Conservation (phyloP, 2,797 vertebrate genomes). For the Anabas testudineus region DNA sequence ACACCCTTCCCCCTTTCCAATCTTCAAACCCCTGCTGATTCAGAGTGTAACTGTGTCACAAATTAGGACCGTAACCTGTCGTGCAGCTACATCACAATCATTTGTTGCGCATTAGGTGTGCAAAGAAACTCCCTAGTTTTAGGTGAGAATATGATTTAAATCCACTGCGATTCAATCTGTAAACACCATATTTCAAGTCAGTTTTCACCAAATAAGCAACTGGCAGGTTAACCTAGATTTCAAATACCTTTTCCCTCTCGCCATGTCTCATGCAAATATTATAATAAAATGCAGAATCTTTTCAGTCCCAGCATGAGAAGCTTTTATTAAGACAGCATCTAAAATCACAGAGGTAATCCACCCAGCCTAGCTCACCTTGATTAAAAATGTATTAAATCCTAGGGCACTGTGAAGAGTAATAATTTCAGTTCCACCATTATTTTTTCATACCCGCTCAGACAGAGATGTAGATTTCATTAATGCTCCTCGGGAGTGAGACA, state of each 20-base stretch:
- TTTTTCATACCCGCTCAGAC: constrained; percentile 82
- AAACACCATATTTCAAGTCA: constrained; percentile 45
- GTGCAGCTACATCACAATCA: constrained; percentile 54
- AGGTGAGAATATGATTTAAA: constrained; percentile 45
- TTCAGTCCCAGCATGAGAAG: constrained; percentile 72
- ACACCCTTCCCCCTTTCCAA: constrained; percentile 68
- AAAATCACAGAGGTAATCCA: constrained; percentile 79
- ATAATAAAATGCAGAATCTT: constrained; percentile 69
- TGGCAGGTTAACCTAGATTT: constrained; percentile 67
- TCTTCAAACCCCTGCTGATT: constrained; percentile 63
- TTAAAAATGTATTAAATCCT: constrained; percentile 86
- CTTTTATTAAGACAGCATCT: constrained; percentile 81
- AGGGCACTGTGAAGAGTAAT: constrained; percentile 84
- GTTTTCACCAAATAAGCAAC: constrained; percentile 58
- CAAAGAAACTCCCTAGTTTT: constrained; percentile 38
- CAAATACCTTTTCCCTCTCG: constrained; percentile 66
- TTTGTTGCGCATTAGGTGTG: constrained; percentile 54
- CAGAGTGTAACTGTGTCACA: constrained; percentile 69
- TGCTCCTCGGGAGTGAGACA: constrained; percentile 75
- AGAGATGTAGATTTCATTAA: constrained; percentile 85
- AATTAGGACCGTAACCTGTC: constrained; percentile 64
- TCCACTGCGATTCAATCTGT: constrained; percentile 62
- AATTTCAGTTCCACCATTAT: constrained; percentile 81
- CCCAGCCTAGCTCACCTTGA: constrained; percentile 81
- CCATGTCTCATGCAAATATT: constrained; percentile 81